Conservation (phyloP, 2,113 vertebrate genomes). For the Sapajus apella region DNA sequence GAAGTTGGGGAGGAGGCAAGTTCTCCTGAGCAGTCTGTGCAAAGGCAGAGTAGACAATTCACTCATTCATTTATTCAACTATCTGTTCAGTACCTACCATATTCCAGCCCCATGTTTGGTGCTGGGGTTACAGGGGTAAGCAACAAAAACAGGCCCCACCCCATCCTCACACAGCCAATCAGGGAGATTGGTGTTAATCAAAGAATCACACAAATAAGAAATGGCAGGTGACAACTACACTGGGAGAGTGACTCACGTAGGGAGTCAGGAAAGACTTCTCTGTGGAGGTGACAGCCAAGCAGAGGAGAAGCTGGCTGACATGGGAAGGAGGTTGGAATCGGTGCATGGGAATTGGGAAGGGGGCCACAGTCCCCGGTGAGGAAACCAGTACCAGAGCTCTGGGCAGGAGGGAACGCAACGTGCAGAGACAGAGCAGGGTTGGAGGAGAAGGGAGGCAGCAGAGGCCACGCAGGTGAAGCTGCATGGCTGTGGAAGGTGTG, state of each 20-base stretch:
- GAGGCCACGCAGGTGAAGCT: neutral
- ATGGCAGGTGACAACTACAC: neutral
- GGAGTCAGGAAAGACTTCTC: neutral
- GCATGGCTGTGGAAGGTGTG: neutral
- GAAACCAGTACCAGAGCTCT: neutral
- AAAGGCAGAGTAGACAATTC: neutral
- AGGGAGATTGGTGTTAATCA: neutral
- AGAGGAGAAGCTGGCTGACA: neutral
- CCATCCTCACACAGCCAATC: neutral
- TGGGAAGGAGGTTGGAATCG: neutral
- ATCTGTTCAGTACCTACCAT: neutral
- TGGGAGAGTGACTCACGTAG: neutral
- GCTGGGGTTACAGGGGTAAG: neutral
- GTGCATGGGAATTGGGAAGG: neutral
- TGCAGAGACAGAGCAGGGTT: neutral
- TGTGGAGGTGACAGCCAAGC: neutral
- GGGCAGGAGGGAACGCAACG: neutral
- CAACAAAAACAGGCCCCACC: slow-evolving; percentile 33
- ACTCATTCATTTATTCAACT: neutral
- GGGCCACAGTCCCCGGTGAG: neutral
- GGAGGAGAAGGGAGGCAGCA: neutral
- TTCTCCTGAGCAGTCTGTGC: neutral
- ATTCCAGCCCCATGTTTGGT: neutral
- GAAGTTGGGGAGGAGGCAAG: neutral
- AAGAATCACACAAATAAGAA: slow-evolving; percentile 19